Evolutionary conservation across 2,888 invertebrate species (phyloP), one percentile per base, ranked within the genome.

Genomic region (Sarcophaga variegata): DNA sequence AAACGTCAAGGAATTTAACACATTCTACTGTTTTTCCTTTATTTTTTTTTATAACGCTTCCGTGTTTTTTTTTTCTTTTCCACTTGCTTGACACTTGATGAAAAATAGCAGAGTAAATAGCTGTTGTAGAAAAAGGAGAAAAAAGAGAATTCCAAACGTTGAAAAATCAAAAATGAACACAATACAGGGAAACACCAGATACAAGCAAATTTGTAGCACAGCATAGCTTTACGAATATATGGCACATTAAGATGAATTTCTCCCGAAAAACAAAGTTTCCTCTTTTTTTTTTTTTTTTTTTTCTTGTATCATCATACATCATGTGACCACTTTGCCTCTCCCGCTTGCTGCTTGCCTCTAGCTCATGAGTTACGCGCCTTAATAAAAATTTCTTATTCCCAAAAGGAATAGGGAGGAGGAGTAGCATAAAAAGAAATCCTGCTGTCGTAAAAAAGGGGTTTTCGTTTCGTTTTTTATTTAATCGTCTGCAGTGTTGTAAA

Each of bases 81-180:
- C 83, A 79, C 86, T 83, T 78, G 81, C 81, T 87, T 87, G 83
- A 87, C 83, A 87, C 70, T 87, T 87, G 81, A 83, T 86, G 86
- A 83, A 81, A 86, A 86, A 80, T 77, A 22, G 78, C 64, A 69
- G 10, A 37, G 63, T 47, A 71, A 74, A 77, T 82, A 63, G 76
- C 66, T 79, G 60, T 54, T 54, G 20, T 62, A 71, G 77, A 64
- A 49, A 63, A 66, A 82, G 54, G 69, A n/a, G 8, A 62, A 27
- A 45, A 75, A 82, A 17, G 17, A 2, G 37, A 1, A 37, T 37
- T 0, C 8, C 0, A 37, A 37, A 10, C 37, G 37, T 37, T 37
- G 37, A 37, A 37, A 37, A 37, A 37, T 37, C 37, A 64, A 60
- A 63, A 77, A 77, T 64, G 70, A 37, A n/a, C 47, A 49, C 74